Evolutionary conservation across 1,140 invertebrate species (phyloP), one percentile per base, ranked within the genome.

Genomic region (Caenorhabditis latens): DNA sequence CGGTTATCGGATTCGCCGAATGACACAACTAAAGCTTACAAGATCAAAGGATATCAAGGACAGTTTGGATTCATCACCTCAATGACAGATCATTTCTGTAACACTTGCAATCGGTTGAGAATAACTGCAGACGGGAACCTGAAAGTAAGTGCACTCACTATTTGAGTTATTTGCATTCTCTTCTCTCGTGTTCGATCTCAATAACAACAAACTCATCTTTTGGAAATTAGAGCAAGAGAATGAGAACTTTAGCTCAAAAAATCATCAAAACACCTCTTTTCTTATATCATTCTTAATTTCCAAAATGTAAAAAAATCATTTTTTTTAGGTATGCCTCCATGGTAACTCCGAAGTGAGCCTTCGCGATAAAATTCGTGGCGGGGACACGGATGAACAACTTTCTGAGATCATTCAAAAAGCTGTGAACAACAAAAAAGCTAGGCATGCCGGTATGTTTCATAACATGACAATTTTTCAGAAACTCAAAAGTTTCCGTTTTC

Each of bases 101-200:
- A 92, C 1, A 92, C 92, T 13, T 94, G 94, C 88, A 93, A 93
- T 94, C 94, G 98, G 8, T 93, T 99, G 67, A 94, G 98, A 89
- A 94, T 99, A 67, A 99, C 98, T n/a, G 98, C 98, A 19, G 97
- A 99, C 94, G 98, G 98, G 19, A 98, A 97, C 93, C 94, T 99
- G 19, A 98, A 99, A 94, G 96, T 94, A 88, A 65, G 85, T 71
- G 1, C 32, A 11, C 14, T 46, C 14, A 58, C 19, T 5, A 14
- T 7, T 16, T 19, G 6, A 58, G 19, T 58, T n/a, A n/a, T n/a
- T n/a, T 21, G 3, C n/a, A n/a, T 21, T n/a, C 5, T 32, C 46
- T 75, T 48, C 16, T 75, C 71, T 53, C 40, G 43, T 48, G n/a
- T 71, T 71, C 24, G 16, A 24, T 79, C 19, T 53, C 46, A 24